Conservation (phyloP, 92 coral and sea anemone species). For the Epizoanthus fatuus region DNA sequence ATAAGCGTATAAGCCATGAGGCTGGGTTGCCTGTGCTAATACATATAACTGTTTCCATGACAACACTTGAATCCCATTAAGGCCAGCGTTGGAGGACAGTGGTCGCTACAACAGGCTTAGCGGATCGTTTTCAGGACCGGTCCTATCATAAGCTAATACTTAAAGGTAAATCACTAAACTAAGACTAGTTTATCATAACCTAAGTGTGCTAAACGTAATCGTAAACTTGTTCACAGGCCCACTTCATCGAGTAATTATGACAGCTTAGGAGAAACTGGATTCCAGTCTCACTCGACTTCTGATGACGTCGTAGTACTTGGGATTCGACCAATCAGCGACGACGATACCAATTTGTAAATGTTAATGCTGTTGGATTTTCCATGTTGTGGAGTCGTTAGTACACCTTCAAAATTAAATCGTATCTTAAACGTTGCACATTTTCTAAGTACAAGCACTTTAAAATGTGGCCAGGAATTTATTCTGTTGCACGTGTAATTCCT, state of each 20-base stretch:
- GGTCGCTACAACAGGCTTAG: slow-evolving; percentile 26
- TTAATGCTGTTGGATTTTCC: not conserved
- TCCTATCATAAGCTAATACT: not conserved
- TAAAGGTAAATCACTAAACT: not conserved
- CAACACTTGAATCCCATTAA: not conserved
- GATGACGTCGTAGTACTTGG: not conserved
- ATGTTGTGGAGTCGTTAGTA: too few species aligned
- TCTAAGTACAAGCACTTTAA: too few species aligned
- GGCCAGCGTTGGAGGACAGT: slow-evolving; percentile 25
- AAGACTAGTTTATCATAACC: not conserved
- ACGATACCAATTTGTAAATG: not conserved
- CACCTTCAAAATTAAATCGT: too few species aligned
- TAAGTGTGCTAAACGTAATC: too few species aligned
- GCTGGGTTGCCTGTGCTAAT: too few species aligned
- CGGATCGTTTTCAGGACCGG: slow-evolving; percentile 28
- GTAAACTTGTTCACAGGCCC: too few species aligned
- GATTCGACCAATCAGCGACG: not conserved
- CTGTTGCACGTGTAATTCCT: too few species aligned
- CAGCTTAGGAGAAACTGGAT: not conserved
- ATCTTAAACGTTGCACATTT: too few species aligned
- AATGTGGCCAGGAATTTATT: too few species aligned
- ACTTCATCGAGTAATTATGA: not conserved
- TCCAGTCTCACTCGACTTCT: not conserved
- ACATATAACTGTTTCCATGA: too few species aligned
- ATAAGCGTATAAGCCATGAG: too few species aligned